Percentiles rank a stretch among this genome's conserved stretches.
phyloP scores from a whole-genome alignment of 2,888 invertebrate species.

The Poecilus cupreus region DNA sequence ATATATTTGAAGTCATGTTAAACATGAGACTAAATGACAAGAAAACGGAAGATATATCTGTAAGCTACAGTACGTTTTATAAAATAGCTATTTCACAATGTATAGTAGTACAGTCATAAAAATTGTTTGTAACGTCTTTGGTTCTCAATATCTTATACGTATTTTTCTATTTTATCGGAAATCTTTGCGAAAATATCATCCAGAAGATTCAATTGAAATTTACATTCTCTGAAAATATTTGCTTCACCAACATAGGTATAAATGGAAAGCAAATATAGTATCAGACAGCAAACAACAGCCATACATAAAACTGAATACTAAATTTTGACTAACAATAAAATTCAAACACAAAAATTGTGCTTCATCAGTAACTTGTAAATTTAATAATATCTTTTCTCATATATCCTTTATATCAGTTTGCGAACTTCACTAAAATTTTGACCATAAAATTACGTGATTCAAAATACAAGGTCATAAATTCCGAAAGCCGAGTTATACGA shows the following conservation, averaged over 20 bases:
- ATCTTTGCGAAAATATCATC: not conserved
- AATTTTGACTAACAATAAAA: not conserved
- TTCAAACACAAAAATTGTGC: not conserved
- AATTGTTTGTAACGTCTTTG: not conserved
- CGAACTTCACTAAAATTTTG: not conserved
- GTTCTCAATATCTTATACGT: not conserved
- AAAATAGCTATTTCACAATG: no score
- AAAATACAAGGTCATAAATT: conserved; percentile 20
- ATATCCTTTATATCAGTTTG: conserved; percentile 23
- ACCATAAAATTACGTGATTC: not conserved
- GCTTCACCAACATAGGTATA: not conserved
- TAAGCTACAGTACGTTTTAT: no score
- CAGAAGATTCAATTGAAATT: not conserved
- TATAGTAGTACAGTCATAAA: not conserved
- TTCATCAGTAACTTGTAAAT: not conserved
- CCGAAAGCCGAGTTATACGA: not conserved
- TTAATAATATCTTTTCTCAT: not conserved
- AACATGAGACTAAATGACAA: no score
- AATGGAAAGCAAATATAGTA: not conserved
- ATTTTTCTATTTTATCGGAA: not conserved
- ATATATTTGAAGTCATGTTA: no score
- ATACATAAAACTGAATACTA: not conserved
- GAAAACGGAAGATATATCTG: no score
- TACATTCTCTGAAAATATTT: conserved; percentile 13
- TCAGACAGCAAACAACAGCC: not conserved